Conservation (phyloP, 2,113 vertebrate species). For the Xyliphius kryptos region DNA sequence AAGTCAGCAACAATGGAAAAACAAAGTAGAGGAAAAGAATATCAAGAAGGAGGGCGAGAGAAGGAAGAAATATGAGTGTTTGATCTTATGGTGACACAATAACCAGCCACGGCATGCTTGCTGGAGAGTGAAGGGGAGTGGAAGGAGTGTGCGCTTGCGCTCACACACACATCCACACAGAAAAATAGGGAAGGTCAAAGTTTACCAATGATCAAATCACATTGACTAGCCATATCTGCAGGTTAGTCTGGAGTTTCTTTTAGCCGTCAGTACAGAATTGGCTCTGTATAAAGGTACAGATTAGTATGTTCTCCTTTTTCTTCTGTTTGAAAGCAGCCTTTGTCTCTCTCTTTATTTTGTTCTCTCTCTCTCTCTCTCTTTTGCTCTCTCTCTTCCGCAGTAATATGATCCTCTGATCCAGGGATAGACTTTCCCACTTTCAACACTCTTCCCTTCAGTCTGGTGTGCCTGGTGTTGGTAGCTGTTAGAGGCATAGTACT, state of each 20-base stretch:
- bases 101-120: constrained; percentile 37
- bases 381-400: too few relatives aligned
- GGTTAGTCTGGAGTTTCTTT: constrained; percentile 25
- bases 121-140: constrained; percentile 22
- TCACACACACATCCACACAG: constrained; percentile 6
- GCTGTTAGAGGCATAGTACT: too few relatives aligned
- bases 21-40: constrained; percentile 12
- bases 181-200: constrained; percentile 34
- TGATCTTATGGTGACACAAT: constrained; percentile 28
- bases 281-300: constrained; percentile 36
- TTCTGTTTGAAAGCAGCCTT: constrained; percentile 38
- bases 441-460: constrained; percentile 8
- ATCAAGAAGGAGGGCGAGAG: too few relatives aligned
- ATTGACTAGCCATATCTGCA: constrained; percentile 20
- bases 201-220: constrained; percentile 23
- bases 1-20: constrained; percentile 19
- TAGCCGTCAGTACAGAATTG: constrained; percentile 35
- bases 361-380: too few relatives aligned
- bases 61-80: constrained; percentile 37
- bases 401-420: constrained; percentile 28
- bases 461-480: too few relatives aligned
- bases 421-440: constrained; percentile 16
- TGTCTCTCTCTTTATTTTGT: constrained; percentile 17
- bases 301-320: constrained; percentile 32
- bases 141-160: constrained; percentile 14